These are phyloP conservation scores for Epizoanthus illoricatus DNA, from an alignment of 92 coral and sea anemone genomes.

Conservation along the genomic window DNA sequence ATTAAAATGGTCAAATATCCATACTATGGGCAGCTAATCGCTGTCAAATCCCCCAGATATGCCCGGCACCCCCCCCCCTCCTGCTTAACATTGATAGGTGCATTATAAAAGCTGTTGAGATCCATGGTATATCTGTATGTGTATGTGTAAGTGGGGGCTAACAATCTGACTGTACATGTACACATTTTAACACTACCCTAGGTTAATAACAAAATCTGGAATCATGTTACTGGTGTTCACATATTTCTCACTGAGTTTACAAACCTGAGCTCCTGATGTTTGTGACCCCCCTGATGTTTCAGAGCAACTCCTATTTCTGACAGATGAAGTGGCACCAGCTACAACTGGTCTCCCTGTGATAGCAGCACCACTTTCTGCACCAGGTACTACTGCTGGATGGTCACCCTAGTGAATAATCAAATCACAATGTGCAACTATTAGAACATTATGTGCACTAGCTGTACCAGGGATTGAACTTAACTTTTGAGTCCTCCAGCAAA, in stretches of 20 bases:
- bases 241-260: background rate
- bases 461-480: background rate
- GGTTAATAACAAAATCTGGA: background rate
- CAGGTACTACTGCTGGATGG: constrained; percentile 26
- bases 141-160: too few species aligned
- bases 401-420: constrained; percentile 1
- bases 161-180: too few species aligned
- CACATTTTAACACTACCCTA: background rate
- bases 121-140: too few species aligned
- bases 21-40: too few species aligned
- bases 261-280: constrained; percentile 55
- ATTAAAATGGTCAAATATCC: too few species aligned
- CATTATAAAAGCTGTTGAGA: too few species aligned
- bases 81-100: too few species aligned
- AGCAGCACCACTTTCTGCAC: constrained; percentile 14
- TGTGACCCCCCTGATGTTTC: constrained; percentile 65
- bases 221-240: background rate
- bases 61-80: too few species aligned
- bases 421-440: background rate
- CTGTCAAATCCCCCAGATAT: too few species aligned
- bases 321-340: constrained; percentile 50
- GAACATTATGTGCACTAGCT: too few species aligned
- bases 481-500: too few species aligned
- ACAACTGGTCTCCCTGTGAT: constrained; percentile 39
- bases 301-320: constrained; percentile 66